Evolutionary conservation across 2,888 invertebrate species (phyloP), one percentile per base, ranked within the genome.

Genomic region (Beris chalybata): DNA sequence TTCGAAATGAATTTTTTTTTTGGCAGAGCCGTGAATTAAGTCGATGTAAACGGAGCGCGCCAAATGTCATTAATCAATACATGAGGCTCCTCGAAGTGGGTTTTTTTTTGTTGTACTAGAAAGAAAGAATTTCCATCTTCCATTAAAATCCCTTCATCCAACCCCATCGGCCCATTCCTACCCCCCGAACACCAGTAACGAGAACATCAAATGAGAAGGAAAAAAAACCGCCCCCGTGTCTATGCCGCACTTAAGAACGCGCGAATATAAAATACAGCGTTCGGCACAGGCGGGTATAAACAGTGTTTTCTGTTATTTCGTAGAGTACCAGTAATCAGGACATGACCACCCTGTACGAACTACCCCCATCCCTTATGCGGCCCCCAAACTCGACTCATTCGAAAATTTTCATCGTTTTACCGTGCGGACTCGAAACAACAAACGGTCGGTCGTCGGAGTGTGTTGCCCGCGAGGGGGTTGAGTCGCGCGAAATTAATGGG

Each of bases 61-160:
- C 56, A 63, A 68, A 68, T 64, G 63, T 57, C 68, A 68, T 68
- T 68, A 68, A 68, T 68, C 68, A 68, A 68, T 68, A 68, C 65
- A 45, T 44, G 53, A 65, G 47, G 45, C 58, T 52, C 44, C 52
- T 56, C 53, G 66, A 47, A 63, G 47, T 22, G 45, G 44, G 29
- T 53, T 29, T 29, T 15, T 22, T 22, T 22, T n/a, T n/a, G n/a
- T n/a, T 38, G 3, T 22, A 22, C 22, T 22, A 38, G 38, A 38
- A 38, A 54, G 12, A 54, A 31, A 65, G 55, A 50, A 55, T 64
- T 67, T 61, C 64, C 65, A 65, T 66, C 54, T 57, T 44, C 45
- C 68, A 68, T 64, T 68, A 50, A 63, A 65, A 66, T 57, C 64
- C 65, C 65, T 63, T 63, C 53, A 29, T 13, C 58, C 59, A 32